These are phyloP conservation scores for Actias luna DNA, from an alignment of 2,888 invertebrate genomes.

Conservation along the genomic window DNA sequence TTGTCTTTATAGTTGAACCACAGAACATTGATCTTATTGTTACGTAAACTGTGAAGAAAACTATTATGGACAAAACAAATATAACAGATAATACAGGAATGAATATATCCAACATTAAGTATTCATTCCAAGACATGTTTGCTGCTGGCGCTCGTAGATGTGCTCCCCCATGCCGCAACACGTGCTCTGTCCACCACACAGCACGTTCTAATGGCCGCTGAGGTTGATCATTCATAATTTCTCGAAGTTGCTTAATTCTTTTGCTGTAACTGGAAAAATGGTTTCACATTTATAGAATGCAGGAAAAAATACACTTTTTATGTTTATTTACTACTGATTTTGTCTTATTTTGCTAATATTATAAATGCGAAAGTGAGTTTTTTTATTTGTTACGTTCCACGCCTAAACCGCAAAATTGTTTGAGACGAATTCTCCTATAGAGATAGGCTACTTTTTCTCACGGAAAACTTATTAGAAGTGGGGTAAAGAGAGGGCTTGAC, in stretches of 20 bases:
- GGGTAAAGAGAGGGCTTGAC: too few species aligned
- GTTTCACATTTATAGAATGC: background rate
- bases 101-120: conserved; percentile 10
- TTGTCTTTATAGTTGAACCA: too few species aligned
- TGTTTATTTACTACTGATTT: background rate
- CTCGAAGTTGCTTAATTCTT: background rate
- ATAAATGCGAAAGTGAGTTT: too few species aligned
- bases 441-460: too few species aligned
- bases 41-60: too few species aligned
- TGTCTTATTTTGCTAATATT: too few species aligned
- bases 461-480: too few species aligned
- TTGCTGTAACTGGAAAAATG: background rate
- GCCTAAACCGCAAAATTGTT: too few species aligned
- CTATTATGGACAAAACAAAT: too few species aligned
- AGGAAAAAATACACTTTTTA: background rate
- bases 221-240: conserved; percentile 29
- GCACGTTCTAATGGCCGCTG: conserved; percentile 39
- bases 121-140: conserved; percentile 26
- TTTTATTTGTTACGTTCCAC: too few species aligned
- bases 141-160: conserved; percentile 29
- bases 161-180: conserved; percentile 36
- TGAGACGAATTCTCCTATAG: too few species aligned
- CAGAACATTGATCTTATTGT: too few species aligned
- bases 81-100: conserved; percentile 4
- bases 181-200: conserved; percentile 46